Conservation (phyloP, 2,113 vertebrate species). For the Echinops telfairi region DNA sequence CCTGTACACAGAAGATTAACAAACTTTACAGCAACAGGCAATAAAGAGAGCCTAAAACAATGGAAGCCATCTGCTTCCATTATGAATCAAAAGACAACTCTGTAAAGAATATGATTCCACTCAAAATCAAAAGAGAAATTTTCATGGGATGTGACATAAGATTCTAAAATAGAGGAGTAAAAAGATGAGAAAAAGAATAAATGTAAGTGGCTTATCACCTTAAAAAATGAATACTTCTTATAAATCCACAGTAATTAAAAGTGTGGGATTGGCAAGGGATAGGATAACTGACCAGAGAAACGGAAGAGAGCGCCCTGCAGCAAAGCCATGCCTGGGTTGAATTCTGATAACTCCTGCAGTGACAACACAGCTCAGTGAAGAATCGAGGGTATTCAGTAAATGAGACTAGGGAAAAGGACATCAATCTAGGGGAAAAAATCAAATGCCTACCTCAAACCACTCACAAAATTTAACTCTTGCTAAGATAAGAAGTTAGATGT, state of each 20-base stretch:
- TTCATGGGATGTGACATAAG: not conserved
- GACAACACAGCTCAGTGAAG: not conserved
- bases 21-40: not conserved
- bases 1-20: not conserved
- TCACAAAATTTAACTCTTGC: slow-evolving; percentile 10
- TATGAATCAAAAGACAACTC: no score
- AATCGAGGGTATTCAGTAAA: not conserved
- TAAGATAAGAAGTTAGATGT: slow-evolving; percentile 27
- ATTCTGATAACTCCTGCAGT: not conserved
- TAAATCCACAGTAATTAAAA: not conserved
- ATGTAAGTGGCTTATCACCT: not conserved
- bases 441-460: slow-evolving; percentile 13
- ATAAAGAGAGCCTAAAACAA: not conserved
- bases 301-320: not conserved
- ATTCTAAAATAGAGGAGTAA: not conserved
- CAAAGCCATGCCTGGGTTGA: not conserved
- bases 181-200: not conserved
- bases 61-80: not conserved
- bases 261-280: not conserved
- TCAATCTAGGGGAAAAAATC: not conserved
- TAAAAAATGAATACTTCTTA: not conserved
- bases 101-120: not conserved
- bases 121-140: not conserved
- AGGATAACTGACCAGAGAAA: not conserved
- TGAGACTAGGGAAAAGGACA: not conserved